Evolutionary conservation across 2,888 invertebrate species (phyloP).

Genomic region (Poecilus cupreus): DNA sequence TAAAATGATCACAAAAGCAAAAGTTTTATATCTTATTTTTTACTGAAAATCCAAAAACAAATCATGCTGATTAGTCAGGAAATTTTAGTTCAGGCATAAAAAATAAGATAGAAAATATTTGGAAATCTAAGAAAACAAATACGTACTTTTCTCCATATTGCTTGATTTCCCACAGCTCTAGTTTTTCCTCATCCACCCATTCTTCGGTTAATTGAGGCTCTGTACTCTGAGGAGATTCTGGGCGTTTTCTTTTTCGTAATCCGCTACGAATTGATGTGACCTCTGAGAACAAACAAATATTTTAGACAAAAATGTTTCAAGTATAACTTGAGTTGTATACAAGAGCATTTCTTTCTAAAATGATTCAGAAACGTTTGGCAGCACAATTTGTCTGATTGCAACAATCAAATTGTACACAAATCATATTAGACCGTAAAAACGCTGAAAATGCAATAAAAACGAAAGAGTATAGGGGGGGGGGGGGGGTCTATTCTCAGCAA

Average conservation of each 20-base stretch:
- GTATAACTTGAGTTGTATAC: no score
- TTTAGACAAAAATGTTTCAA: no score
- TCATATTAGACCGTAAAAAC: no score
- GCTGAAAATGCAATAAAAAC: no score
- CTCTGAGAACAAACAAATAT: slow-evolving; percentile 76
- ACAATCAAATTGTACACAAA: no score
- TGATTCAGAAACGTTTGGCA: no score
- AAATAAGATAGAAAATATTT: no score
- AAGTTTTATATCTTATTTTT: background rate
- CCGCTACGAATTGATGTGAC: slow-evolving; percentile 97
- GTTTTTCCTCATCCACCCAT: slow-evolving; percentile 96
- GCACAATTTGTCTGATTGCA: no score
- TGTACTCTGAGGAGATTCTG: slow-evolving; percentile 94
- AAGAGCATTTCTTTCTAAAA: no score
- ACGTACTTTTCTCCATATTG: slow-evolving; percentile 89
- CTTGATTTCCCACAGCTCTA: slow-evolving; percentile 97
- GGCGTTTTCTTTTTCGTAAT: slow-evolving; percentile 91
- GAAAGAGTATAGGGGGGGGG: no score
- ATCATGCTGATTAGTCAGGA: slow-evolving; percentile 8
- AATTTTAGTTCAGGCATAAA: slow-evolving; percentile 20
- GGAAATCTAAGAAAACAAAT: background rate
- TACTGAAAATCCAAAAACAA: background rate
- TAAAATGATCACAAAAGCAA: background rate
- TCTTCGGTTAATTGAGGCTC: slow-evolving; percentile 96
- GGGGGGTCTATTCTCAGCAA: no score